These are phyloP conservation scores for Tricholauxania praeusta DNA, from an alignment of 2,888 invertebrate species.

Conservation along the genomic window DNA sequence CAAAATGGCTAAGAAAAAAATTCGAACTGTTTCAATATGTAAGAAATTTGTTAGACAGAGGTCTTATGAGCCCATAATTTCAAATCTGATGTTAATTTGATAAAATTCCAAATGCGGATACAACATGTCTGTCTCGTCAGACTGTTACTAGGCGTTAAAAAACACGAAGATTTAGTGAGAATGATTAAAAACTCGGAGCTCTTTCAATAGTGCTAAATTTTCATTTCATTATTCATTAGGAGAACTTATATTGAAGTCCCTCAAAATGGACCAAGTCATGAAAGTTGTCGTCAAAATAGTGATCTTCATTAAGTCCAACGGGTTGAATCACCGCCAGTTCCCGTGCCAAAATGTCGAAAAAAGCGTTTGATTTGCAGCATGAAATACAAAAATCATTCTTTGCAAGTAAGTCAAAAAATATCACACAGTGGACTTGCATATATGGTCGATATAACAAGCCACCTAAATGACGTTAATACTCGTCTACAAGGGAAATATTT, in stretches of 20 bases:
- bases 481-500: slow-evolving; percentile 24
- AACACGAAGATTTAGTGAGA: slow-evolving; percentile 14
- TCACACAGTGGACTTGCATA: slow-evolving; percentile 3
- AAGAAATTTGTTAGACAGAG: too few relatives aligned
- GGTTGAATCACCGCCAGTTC: slow-evolving; percentile 7
- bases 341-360: slow-evolving; percentile 16
- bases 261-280: slow-evolving; percentile 7
- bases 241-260: slow-evolving; percentile 19
- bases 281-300: slow-evolving; percentile 7
- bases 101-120: too few relatives aligned
- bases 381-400: slow-evolving; percentile 19
- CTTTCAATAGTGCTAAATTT: slow-evolving; percentile 7
- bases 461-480: slow-evolving; percentile 13
- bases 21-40: too few relatives aligned
- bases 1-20: too few relatives aligned
- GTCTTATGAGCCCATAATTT: too few relatives aligned
- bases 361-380: slow-evolving; percentile 1
- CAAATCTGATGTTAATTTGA: too few relatives aligned
- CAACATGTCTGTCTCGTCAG: too few relatives aligned
- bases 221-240: slow-evolving; percentile 29
- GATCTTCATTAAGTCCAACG: slow-evolving; percentile 26
- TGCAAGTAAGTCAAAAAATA: slow-evolving; percentile 2
- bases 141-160: too few relatives aligned
- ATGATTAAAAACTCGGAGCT: background rate
- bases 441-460: slow-evolving; percentile 19